These are phyloP conservation scores for Parasteatoda tepidariorum DNA, from an alignment of 1,140 invertebrate species.

Conservation along the genomic window DNA sequence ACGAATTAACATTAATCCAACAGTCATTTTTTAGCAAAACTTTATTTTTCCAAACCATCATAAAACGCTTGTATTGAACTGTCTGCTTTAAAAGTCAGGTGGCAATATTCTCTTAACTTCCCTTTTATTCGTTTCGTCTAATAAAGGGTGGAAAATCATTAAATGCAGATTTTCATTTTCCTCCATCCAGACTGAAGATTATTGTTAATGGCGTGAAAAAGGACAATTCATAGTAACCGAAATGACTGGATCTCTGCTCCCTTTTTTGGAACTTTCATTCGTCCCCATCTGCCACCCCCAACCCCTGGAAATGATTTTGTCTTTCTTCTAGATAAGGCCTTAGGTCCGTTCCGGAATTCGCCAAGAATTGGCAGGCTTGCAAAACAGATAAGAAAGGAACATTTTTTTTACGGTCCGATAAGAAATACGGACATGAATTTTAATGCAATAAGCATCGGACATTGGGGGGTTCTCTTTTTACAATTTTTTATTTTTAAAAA, in stretches of 20 bases:
- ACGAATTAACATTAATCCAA: too few relatives aligned
- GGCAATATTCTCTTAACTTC: neutral
- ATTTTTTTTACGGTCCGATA: neutral
- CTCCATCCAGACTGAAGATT: neutral
- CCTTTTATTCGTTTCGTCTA: neutral
- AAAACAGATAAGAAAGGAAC: constrained; percentile 47
- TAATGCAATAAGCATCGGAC: constrained; percentile 46
- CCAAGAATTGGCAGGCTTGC: constrained; percentile 45
- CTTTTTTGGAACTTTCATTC: neutral
- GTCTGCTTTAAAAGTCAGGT: neutral
- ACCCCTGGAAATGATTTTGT: constrained; percentile 30
- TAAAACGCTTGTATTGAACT: neutral
- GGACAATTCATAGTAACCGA: neutral
- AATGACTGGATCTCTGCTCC: constrained; percentile 34
- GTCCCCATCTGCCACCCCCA: neutral
- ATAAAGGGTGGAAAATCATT: neutral
- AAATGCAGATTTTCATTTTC: neutral
- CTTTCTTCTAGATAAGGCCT: constrained; percentile 33
- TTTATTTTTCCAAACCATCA: too few relatives aligned
- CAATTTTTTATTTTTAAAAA: neutral
- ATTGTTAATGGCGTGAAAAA: neutral
- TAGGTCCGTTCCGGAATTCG: neutral
- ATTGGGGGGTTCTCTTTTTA: neutral
- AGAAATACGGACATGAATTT: constrained; percentile 32
- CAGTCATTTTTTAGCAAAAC: too few relatives aligned